Conservation (phyloP, 1,140 invertebrate genomes). For the Aricia agestis region DNA sequence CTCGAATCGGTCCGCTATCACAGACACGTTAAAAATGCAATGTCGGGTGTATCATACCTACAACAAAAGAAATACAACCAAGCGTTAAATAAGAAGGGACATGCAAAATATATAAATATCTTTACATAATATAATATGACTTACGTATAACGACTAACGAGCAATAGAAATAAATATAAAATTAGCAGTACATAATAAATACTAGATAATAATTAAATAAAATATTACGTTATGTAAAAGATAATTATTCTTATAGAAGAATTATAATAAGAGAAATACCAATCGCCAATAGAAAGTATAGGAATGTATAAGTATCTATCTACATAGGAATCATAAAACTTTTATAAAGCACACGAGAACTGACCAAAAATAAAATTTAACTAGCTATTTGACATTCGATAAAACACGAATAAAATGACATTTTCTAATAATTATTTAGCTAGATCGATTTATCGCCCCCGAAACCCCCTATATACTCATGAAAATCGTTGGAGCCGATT, state of each 20-base stretch:
- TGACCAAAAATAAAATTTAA: too few relatives aligned
- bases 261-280: too few relatives aligned
- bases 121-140: conserved; percentile 2
- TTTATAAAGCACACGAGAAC: too few relatives aligned
- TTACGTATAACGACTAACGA: not conserved
- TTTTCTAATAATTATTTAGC: too few relatives aligned
- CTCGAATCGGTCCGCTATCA: conserved; percentile 56
- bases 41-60: conserved; percentile 69
- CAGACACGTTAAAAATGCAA: conserved; percentile 70
- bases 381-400: too few relatives aligned
- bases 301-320: too few relatives aligned
- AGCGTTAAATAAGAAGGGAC: conserved; percentile 56
- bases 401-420: too few relatives aligned
- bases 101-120: conserved; percentile 51
- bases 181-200: not conserved
- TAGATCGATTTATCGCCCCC: too few relatives aligned
- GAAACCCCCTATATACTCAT: too few relatives aligned
- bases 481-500: too few relatives aligned
- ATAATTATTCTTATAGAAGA: not conserved
- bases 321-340: too few relatives aligned
- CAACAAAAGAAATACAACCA: conserved; percentile 71
- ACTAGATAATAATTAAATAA: not conserved
- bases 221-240: not conserved
- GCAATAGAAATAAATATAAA: conserved; percentile 8
- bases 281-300: too few relatives aligned